phyloP scores from a whole-genome alignment of 2,113 vertebrate genomes.

The Alosa alosa region DNA sequence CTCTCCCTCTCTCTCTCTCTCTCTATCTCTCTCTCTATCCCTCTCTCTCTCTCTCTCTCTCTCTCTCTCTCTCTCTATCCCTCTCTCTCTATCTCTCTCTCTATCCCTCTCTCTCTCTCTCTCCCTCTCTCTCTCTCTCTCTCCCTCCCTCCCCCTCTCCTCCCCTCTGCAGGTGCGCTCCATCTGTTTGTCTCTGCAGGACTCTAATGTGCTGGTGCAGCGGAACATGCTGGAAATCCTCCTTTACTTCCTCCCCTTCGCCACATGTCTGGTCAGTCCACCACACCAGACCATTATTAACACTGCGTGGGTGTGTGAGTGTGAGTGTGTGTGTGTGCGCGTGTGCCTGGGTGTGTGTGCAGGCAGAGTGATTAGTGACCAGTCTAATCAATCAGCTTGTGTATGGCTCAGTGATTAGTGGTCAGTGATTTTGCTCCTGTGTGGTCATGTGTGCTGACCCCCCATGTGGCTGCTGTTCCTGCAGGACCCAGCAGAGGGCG shows the following conservation, averaged over 20 bases:
- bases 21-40: background rate
- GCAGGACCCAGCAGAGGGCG: slow-evolving; percentile 73
- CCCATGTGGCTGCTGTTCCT: slow-evolving; percentile 31
- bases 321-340: no score
- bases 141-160: background rate
- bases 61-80: no score
- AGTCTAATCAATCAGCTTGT: background rate
- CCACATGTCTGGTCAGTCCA: slow-evolving; percentile 79
- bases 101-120: background rate
- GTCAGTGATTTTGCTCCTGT: background rate
- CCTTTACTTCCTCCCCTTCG: slow-evolving; percentile 91
- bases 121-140: background rate
- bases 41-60: no score
- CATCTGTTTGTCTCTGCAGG: slow-evolving; percentile 82
- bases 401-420: background rate
- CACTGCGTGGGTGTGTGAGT: no score
- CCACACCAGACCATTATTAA: background rate
- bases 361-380: no score
- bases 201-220: slow-evolving; percentile 92
- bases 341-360: no score
- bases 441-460: background rate
- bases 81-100: no score
- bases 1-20: no score
- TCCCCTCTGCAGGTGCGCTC: slow-evolving; percentile 76
- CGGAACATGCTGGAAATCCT: slow-evolving; percentile 92